Evolutionary conservation across 2,113 vertebrate genomes (phyloP).

Genomic region (Brevimyrus niger): DNA sequence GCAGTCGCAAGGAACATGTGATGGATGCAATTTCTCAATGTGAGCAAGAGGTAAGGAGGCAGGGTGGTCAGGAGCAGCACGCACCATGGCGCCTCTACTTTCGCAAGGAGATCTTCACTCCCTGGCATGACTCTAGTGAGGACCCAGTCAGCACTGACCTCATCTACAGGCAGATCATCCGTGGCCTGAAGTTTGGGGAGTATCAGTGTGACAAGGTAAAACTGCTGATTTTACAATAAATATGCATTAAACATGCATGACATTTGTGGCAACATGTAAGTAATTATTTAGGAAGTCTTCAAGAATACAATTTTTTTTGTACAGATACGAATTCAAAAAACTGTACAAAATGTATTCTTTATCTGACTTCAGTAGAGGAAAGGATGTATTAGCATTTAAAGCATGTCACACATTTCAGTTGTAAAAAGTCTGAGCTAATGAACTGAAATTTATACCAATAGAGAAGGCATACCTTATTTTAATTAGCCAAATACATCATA

Average conservation of each 20-base stretch:
- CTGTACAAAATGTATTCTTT: no score
- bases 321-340: no score
- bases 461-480: background rate
- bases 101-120: slow-evolving; percentile 83
- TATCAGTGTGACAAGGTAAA: slow-evolving; percentile 80
- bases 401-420: background rate
- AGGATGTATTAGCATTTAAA: background rate
- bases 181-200: slow-evolving; percentile 68
- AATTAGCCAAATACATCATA: background rate
- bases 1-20: slow-evolving; percentile 65
- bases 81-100: slow-evolving; percentile 75
- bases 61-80: slow-evolving; percentile 61
- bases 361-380: background rate
- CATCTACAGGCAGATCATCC: slow-evolving; percentile 81
- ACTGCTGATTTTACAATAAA: background rate
- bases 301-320: no score
- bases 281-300: background rate
- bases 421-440: background rate
- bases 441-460: background rate
- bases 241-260: background rate
- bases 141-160: slow-evolving; percentile 80
- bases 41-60: slow-evolving; percentile 74
- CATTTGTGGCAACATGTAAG: background rate
- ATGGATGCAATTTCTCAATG: slow-evolving; percentile 86
- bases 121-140: slow-evolving; percentile 74